Percentiles rank a stretch among this genome's conserved stretches.
These are phyloP conservation scores for Scomberomorus guttatus DNA, from an alignment of 2,797 vertebrate species.

Conservation along the genomic window DNA sequence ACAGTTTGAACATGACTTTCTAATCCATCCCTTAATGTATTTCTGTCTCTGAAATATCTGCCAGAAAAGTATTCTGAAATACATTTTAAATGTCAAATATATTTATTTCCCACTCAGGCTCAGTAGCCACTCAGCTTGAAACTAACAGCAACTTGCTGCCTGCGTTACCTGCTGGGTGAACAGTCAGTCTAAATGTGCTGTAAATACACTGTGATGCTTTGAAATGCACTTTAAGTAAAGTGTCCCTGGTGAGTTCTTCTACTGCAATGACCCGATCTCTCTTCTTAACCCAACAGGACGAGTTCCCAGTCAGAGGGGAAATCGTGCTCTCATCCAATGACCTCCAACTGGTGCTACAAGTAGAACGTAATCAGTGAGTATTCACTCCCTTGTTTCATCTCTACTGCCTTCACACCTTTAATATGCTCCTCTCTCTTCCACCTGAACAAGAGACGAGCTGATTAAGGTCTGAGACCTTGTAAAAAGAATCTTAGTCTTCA, in stretches of 20 bases:
- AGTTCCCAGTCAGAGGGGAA: constrained; percentile 80
- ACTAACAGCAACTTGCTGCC: background rate
- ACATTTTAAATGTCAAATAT: constrained; percentile 1
- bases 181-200: background rate
- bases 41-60: background rate
- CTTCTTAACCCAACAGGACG: constrained; percentile 68
- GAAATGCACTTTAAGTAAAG: constrained; percentile 11
- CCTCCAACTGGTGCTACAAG: constrained; percentile 83
- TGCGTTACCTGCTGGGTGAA: constrained; percentile 24
- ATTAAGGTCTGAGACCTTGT: no score
- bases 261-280: constrained; percentile 32
- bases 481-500: no score
- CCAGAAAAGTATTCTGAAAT: background rate
- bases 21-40: no score
- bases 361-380: constrained; percentile 87
- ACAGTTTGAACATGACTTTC: background rate
- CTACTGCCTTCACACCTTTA: background rate
- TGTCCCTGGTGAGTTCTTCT: constrained; percentile 9
- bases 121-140: constrained; percentile 4
- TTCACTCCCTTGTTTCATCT: background rate
- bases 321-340: constrained; percentile 81
- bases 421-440: constrained; percentile 21
- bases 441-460: background rate
- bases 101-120: background rate
- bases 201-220: constrained; percentile 1